Base-by-base conservation (phyloP, 1,140 invertebrate species). In the Coelopa frigida region DNA sequence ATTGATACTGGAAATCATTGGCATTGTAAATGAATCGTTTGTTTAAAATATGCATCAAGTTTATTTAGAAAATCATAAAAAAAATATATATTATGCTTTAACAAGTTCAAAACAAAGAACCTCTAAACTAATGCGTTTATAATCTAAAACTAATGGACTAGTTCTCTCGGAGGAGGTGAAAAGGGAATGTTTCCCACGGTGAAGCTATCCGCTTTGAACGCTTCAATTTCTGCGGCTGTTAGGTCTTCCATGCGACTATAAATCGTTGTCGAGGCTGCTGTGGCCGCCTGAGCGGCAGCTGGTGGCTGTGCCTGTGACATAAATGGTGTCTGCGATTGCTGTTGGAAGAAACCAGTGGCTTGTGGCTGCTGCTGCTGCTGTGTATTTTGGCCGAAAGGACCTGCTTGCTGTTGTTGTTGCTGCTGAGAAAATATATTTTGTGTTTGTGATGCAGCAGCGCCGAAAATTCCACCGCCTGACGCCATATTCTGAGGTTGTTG, bases 141-240 rank as follows among this genome's bases (percentile, higher is more conserved):
- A n/a, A n/a, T n/a, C n/a, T n/a, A n/a, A 27, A 35, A 24, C 24
- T 50, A 50, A 42, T 50, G 41, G 14, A 52, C 41, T 18, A 68
- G 48, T 32, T 68, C 60, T 11, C 52, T 44, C 11, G 66, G 59
- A 10, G 66, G 66, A 5, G 66, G 61, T 20, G 54, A 54, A 5
- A 55, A 56, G 10, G 66, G 66, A 35, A 69, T 48, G 24, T 55
- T 51, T 1, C 59, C 59, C 6, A 54, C 54, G 6, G 42, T 7
- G 46, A 69, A 69, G 12, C 47, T 44, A 1, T 56, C 54, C 1
- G 61, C 54, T 40, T 67, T 67, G 22, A 69, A 69, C 5, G 61
- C 59, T 22, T 64, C 56, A 17, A 69, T 59, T 41, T 67, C 59
- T 24, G 55, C 63, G 3, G 52, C 14, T 2, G 51, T 55, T 8